Evolutionary conservation across 2,113 vertebrate genomes (phyloP).

Genomic region (Elgaria multicarinata): DNA sequence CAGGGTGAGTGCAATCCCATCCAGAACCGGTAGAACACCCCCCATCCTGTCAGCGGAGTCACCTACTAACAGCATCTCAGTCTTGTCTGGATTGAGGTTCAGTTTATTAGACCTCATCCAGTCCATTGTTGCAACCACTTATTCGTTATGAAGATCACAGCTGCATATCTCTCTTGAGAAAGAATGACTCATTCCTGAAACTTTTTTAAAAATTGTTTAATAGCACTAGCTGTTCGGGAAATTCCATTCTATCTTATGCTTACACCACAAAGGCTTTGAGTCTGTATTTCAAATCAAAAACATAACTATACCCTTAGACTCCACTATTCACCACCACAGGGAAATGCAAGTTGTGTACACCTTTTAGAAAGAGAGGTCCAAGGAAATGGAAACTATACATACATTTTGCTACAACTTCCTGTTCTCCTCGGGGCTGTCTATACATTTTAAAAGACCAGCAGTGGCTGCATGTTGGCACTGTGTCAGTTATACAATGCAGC

Average conservation of each 20-base stretch:
- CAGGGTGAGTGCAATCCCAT: too few relatives aligned
- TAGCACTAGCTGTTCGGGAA: slow-evolving; percentile 36
- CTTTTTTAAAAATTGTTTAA: slow-evolving; percentile 27
- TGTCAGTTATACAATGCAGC: too few relatives aligned
- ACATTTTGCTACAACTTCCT: not conserved
- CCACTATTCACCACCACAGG: not conserved
- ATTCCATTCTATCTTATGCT: slow-evolving; percentile 22
- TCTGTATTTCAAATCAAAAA: not conserved
- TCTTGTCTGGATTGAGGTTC: too few relatives aligned
- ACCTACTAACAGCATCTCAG: too few relatives aligned
- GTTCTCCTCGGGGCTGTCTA: too few relatives aligned
- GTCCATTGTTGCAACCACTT: too few relatives aligned
- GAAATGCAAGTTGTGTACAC: not conserved
- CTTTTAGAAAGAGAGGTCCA: not conserved
- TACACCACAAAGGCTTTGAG: not conserved
- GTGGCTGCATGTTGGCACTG: too few relatives aligned
- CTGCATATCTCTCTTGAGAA: slow-evolving; percentile 3
- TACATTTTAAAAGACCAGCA: too few relatives aligned
- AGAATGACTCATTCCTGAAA: slow-evolving; percentile 57
- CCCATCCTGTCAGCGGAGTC: too few relatives aligned
- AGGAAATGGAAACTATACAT: not conserved
- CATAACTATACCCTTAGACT: not conserved
- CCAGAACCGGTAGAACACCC: too few relatives aligned
- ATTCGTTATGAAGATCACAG: not conserved
- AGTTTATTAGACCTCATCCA: too few relatives aligned